Evolutionary conservation across 2,113 vertebrate genomes (phyloP), one percentile per base, ranked within the genome.

Genomic region (Marmota flaviventris): DNA sequence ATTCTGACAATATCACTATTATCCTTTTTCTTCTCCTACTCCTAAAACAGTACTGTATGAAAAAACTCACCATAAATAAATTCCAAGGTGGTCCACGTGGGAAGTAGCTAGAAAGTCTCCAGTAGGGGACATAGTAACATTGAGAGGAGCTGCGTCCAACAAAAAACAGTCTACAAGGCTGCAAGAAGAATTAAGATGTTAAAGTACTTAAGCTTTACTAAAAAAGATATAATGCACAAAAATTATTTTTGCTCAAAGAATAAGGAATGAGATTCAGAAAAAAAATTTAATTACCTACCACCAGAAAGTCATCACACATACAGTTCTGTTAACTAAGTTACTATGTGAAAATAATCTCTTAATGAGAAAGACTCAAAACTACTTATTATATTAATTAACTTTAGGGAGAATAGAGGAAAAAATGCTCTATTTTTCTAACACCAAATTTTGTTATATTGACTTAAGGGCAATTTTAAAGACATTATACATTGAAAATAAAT

Each of bases 111-210:
- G 98, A 97, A 99, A 99, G 98, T 99, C 99, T 98, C 99, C 99
- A 1, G 99, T 99, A 17, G 99, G 99, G 0, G 99, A 99, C 99
- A 99, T 98, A 77, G 99, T 99, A 96, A 99, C 97, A 85, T 99
- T 99, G 73, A 99, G 99, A 29, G 99, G 99, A 82, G 99, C 99
- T 0, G 98, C 98, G 45, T 99, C 98, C 96, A 99, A 98, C 98
- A 99, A 98, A 98, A 99, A 99, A 96, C 99, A 99, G 98, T 99
- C 99, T n/a, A 99, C 98, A 34, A 99, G 99, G 96, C 99, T 99
- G 95, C 2, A 93, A 63, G 97, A 92, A 92, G 4, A 92, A 90
- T 75, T 6, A 42, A 48, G 14, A 61, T 9, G 13, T 63, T 84
- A 73, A 75, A 85, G 16, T 45, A 96, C 5, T 78, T 65, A 25